Conservation (phyloP, 2,888 invertebrate genomes). For the Quadroppia sp. region DNA sequence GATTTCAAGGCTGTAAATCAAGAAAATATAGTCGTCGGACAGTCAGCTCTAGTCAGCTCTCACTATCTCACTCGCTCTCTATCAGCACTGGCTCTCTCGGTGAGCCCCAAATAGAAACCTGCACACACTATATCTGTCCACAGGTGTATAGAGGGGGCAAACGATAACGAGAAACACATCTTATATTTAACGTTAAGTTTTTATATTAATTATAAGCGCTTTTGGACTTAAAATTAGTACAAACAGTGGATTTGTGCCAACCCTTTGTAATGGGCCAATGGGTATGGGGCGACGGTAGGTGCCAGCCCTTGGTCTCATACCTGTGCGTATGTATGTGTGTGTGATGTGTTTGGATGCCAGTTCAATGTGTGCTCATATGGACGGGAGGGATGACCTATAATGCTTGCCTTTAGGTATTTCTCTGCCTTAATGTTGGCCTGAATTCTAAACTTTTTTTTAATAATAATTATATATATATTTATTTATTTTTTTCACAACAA, state of each 20-base stretch:
- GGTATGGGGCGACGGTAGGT: too few species aligned
- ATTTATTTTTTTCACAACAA: background rate
- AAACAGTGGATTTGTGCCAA: background rate
- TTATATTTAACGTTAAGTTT: background rate
- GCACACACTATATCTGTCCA: background rate
- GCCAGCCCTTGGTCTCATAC: conserved; percentile 4
- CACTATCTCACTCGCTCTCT: too few species aligned
- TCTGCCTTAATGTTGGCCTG: conserved; percentile 20
- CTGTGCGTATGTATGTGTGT: background rate
- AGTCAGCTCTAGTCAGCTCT: background rate
- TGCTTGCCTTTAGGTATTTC: conserved; percentile 30
- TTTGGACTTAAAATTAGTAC: background rate
- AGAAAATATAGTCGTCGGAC: background rate
- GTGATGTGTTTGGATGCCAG: background rate
- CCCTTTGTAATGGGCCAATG: too few species aligned
- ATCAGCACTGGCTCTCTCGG: too few species aligned
- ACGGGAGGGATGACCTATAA: conserved; percentile 32
- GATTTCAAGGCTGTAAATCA: conserved; percentile 24
- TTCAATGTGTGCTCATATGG: conserved; percentile 6
- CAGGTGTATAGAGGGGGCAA: background rate
- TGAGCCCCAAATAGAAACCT: background rate
- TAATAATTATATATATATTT: conserved; percentile 8
- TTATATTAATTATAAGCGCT: background rate
- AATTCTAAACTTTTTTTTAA: conserved; percentile 1
- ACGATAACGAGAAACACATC: too few species aligned